Evolutionary conservation across 1,140 invertebrate genomes (phyloP).

Genomic region (Drosophila baimaii): DNA sequence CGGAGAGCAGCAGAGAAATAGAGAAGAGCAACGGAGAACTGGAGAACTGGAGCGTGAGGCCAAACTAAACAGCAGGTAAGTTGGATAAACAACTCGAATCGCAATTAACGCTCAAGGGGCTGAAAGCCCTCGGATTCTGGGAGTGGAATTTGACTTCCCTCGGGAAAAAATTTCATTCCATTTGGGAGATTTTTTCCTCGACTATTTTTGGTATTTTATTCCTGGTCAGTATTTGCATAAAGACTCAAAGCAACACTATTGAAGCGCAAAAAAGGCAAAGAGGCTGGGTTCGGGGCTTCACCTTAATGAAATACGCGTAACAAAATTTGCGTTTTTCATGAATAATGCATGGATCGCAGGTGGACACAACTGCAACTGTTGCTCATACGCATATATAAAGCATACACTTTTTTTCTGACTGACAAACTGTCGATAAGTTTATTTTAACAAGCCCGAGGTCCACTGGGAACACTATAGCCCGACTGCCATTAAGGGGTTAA

Average conservation of each 20-base stretch:
- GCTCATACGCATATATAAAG: conserved; percentile 2
- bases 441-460: conserved; percentile 16
- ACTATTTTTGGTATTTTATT: conserved; percentile 27
- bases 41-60: conserved; percentile 64
- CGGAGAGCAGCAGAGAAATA: conserved; percentile 6
- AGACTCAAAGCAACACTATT: conserved; percentile 37
- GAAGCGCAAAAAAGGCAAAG: not conserved
- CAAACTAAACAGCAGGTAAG: conserved; percentile 77
- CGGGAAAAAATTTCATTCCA: conserved; percentile 34
- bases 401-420: conserved; percentile 2
- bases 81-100: conserved; percentile 64
- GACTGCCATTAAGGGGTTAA: conserved; percentile 77
- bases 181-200: conserved; percentile 17
- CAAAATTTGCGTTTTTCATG: conserved; percentile 50
- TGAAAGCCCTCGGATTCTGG: conserved; percentile 1
- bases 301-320: conserved; percentile 56
- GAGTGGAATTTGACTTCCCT: not conserved
- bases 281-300: not conserved
- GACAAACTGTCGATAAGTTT: conserved; percentile 47
- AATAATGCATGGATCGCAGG: conserved; percentile 48
- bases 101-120: conserved; percentile 58
- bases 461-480: conserved; percentile 45
- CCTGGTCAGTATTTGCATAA: conserved; percentile 32
- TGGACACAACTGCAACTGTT: conserved; percentile 43
- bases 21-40: conserved; percentile 11